Evolutionary conservation across 2,113 vertebrate species (phyloP), one percentile per base, ranked within the genome.

Genomic region (Cyphomyrus plagiostoma): DNA sequence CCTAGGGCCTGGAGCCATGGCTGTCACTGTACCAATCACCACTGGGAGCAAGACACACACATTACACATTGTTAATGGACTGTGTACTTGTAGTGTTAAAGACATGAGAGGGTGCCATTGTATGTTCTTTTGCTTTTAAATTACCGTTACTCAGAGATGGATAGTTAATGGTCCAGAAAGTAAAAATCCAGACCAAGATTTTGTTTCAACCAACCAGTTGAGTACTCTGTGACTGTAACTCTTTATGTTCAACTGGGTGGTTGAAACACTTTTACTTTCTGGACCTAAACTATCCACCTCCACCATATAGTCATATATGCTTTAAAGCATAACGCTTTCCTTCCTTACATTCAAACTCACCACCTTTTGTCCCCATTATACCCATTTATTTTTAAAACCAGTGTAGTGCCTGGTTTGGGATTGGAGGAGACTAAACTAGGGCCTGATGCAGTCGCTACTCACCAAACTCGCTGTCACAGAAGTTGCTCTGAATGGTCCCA

Each of bases 391-490:
- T 30, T 74, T 74, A 74, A 74, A 74, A 35, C 3, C 70, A 74
- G 70, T 35, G 30, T 74, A 15, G 39, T 39, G 30, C 10, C 26
- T 77, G 74, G 74, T 77, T 39, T 42, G 30, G 35, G 74, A 42
- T 42, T 3, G 35, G 35, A 77, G 15, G 17, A 42, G 35, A 42
- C 74, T 77, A 77, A 42, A 39, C 70, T 77, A 77, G 30, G 70
- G 70, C 80, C 21, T 23, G 19, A 84, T 23, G 62, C 21, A 1
- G 82, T 5, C 45, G 11, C 49, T 5, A 89, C 95, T 95, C 92
- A 98, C 97, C 97, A 89, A 98, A 97, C 92, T 96, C 94, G 87
- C 96, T 98, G 93, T 94, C 56, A 88, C 97, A 98, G 93, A 97
- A 98, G 91, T 96, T 96, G 88, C 77, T 92, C 92, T 97, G 96